These are phyloP conservation scores for Talpa occidentalis DNA, from an alignment of 2,113 vertebrate genomes.

Conservation along the genomic window DNA sequence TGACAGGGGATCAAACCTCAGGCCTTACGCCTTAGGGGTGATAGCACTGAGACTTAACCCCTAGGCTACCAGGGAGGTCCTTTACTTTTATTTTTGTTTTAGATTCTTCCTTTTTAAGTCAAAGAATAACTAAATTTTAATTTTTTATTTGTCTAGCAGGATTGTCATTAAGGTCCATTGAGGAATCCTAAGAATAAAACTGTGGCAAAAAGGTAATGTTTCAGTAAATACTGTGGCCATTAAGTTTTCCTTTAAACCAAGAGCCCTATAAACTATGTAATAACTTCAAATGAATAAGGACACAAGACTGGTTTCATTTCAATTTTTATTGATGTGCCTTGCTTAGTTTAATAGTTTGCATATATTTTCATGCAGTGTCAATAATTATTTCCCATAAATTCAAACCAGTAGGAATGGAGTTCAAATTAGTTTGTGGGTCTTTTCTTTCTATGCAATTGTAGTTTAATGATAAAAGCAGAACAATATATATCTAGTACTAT, in stretches of 20 bases:
- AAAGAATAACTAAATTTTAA: constrained; percentile 17
- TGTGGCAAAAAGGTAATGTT: not conserved
- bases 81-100: not conserved
- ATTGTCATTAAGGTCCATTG: not conserved
- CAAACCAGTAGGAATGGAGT: not conserved
- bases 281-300: constrained; percentile 44
- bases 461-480: constrained; percentile 57
- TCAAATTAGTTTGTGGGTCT: constrained; percentile 41
- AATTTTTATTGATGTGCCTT: constrained; percentile 17
- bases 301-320: not conserved
- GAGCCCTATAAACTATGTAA: constrained; percentile 32
- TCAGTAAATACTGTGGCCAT: not conserved
- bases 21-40: no score
- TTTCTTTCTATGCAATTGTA: constrained; percentile 11
- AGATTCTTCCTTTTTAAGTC: not conserved
- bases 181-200: constrained; percentile 34
- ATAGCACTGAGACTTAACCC: no score
- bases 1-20: no score
- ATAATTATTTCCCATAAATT: constrained; percentile 27
- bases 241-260: constrained; percentile 37
- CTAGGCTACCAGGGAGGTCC: no score
- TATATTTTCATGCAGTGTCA: constrained; percentile 57
- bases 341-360: constrained; percentile 17
- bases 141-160: not conserved
- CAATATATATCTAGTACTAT: constrained; percentile 36